Evolutionary conservation across 2,888 invertebrate species (phyloP).

Genomic region (Cryptocheilus praepositus): DNA sequence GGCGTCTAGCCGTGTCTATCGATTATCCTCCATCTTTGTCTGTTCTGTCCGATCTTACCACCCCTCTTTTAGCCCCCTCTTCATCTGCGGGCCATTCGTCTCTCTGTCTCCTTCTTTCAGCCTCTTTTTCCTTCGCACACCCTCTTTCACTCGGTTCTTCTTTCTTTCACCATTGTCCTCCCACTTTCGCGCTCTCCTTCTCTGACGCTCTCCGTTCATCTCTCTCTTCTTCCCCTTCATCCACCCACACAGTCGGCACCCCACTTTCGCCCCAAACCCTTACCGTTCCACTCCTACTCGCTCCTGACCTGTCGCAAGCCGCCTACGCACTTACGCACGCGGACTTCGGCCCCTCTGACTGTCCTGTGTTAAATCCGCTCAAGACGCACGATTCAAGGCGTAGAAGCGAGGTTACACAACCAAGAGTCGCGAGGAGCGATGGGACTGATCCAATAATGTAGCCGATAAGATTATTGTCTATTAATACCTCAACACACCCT

Average conservation of each 20-base stretch:
- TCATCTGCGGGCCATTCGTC: constrained; percentile 26
- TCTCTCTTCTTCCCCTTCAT: constrained; percentile 4
- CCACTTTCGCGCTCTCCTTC: constrained; percentile 7
- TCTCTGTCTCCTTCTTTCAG: constrained; percentile 28
- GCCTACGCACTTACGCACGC: constrained; percentile 62
- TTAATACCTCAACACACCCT: too few relatives aligned
- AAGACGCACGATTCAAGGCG: too few relatives aligned
- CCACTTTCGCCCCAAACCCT: constrained; percentile 11
- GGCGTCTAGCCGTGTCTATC: constrained; percentile 76
- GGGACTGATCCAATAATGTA: too few relatives aligned
- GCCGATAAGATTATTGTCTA: too few relatives aligned
- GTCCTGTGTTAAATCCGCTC: too few relatives aligned
- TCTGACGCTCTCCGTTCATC: constrained; percentile 15
- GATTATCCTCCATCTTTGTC: constrained; percentile 73
- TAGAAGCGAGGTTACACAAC: too few relatives aligned
- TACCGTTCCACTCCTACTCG: constrained; percentile 35
- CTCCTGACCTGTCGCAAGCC: constrained; percentile 73
- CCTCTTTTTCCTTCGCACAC: constrained; percentile 23
- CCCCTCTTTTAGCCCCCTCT: constrained; percentile 35
- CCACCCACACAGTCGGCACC: constrained; percentile 19
- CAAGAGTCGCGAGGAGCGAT: too few relatives aligned
- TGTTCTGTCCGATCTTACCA: constrained; percentile 64
- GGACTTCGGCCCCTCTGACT: constrained; percentile 22
- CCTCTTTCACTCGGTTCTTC: constrained; percentile 20
- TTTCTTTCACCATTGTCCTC: constrained; percentile 12